phyloP scores from a whole-genome alignment of 2,888 invertebrate species.

The Stenchaetothrips biformis region DNA sequence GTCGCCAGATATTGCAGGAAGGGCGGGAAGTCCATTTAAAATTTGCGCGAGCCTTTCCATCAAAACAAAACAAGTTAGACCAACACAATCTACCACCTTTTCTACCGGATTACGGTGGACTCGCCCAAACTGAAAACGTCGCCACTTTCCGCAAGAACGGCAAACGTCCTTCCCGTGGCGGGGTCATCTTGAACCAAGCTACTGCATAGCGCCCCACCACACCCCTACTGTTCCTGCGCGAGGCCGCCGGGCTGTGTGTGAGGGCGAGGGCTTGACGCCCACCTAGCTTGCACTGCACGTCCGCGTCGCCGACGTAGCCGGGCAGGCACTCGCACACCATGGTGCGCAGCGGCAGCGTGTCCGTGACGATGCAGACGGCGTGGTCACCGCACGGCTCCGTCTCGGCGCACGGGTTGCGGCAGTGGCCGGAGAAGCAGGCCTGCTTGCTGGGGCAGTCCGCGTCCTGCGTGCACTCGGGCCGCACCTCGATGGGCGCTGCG shows the following conservation, averaged over 20 bases:
- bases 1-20: too few relatives aligned
- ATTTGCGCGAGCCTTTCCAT: neutral
- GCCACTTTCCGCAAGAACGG: neutral
- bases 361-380: constrained; percentile 78
- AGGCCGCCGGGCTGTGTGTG: neutral
- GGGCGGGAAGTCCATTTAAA: too few relatives aligned
- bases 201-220: neutral
- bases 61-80: neutral
- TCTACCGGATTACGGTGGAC: neutral
- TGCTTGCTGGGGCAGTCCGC: constrained; percentile 80
- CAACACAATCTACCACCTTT: neutral
- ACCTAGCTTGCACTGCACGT: constrained; percentile 77
- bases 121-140: too few relatives aligned
- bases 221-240: neutral
- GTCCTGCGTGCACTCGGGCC: constrained; percentile 68
- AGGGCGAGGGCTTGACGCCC: constrained; percentile 39
- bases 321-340: constrained; percentile 82
- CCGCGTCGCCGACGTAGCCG: constrained; percentile 80
- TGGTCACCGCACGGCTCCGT: constrained; percentile 74
- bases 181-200: too few relatives aligned
- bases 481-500: constrained; percentile 51
- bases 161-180: neutral
- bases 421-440: constrained; percentile 74
- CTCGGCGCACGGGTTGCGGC: constrained; percentile 73
- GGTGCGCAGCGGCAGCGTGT: constrained; percentile 79